Conservation (phyloP, 2,113 vertebrate species). For the Corythoichthys haematopterus region DNA sequence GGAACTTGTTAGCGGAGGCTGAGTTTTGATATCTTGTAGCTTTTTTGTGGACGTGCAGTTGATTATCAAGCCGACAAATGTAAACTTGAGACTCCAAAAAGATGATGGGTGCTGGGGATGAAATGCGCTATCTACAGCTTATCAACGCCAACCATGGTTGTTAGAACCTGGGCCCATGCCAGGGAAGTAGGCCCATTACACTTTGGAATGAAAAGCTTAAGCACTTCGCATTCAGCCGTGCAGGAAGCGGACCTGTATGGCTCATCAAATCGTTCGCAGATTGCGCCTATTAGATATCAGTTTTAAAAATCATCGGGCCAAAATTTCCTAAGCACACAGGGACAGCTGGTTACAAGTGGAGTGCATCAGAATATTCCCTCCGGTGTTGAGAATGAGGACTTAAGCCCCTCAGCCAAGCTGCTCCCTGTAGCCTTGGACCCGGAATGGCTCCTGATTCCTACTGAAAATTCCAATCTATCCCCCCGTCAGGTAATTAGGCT, state of each 20-base stretch:
- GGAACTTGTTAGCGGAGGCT: conserved; percentile 39
- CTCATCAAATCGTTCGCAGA: conserved; percentile 47
- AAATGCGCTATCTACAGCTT: conserved; percentile 42
- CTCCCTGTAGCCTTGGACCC: conserved; percentile 49
- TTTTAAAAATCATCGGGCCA: conserved; percentile 46
- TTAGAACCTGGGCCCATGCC: conserved; percentile 38
- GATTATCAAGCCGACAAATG: conserved; percentile 21
- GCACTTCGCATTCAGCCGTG: conserved; percentile 49
- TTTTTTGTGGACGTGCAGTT: conserved; percentile 30
- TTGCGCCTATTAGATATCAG: conserved; percentile 26
- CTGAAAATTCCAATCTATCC: conserved; percentile 53
- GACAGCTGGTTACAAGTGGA: conserved; percentile 47
- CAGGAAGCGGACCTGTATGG: conserved; percentile 53
- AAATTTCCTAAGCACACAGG: conserved; percentile 33
- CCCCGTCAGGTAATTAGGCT: conserved; percentile 67
- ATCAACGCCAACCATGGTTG: conserved; percentile 29
- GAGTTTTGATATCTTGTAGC: conserved; percentile 29
- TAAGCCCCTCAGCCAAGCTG: conserved; percentile 54
- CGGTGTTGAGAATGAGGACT: conserved; percentile 37
- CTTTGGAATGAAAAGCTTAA: conserved; percentile 45
- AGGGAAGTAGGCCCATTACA: conserved; percentile 45
- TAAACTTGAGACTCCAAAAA: conserved; percentile 29
- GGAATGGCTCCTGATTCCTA: conserved; percentile 37
- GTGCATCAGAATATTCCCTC: conserved; percentile 41
- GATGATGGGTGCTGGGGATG: conserved; percentile 9